Base-by-base conservation (phyloP, 2,797 vertebrate genomes). In the Coccyzus lansbergi region DNA sequence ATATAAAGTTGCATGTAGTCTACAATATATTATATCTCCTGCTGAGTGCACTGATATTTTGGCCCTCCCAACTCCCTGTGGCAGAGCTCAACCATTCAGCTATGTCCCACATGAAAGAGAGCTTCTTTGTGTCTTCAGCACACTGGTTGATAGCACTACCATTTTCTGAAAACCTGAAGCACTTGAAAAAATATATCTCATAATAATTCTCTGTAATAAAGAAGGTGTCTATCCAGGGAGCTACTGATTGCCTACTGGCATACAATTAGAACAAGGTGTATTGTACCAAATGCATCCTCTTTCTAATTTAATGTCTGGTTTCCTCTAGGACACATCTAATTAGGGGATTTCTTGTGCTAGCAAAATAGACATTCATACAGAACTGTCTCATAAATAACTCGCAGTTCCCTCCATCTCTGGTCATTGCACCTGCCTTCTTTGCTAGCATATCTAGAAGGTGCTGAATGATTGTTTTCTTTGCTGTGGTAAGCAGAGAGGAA, bases 401-500 rank as follows among this genome's bases (percentile, higher is more conserved):
- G 38, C 11, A 36, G 12, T 86, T 91, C 13, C 13, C 38, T 53
- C 36, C 42, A 67, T 16, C 40, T 52, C 58, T 83, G 48, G 38
- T 92, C 46, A 17, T n/a, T 77, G 33, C 5, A 11, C 8, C 62
- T 87, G 22, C 16, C 34, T 67, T 8, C 10, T 84, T 90, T 86
- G 48, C 53, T 53, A 94, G 60, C 15, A 14, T 49, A 25, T 84
- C 81, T 3, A 3, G 86, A 95, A 88, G 63, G 6, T 93, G 93
- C 86, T 92, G 86, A 93, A 72, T 3, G 5, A 49, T 48, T 62
- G 31, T 67, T 95, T 94, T 70, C 7, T 92, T 95, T 96, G 90
- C 92, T 62, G 64, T 9, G 59, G 93, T 86, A 97, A 96, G 42
- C 24, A 85, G 95, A 96, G 94, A 93, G 76, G 82, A 76, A 91